phyloP scores from a whole-genome alignment of 1,140 invertebrate genomes.

The Alviniconcha marisindica region DNA sequence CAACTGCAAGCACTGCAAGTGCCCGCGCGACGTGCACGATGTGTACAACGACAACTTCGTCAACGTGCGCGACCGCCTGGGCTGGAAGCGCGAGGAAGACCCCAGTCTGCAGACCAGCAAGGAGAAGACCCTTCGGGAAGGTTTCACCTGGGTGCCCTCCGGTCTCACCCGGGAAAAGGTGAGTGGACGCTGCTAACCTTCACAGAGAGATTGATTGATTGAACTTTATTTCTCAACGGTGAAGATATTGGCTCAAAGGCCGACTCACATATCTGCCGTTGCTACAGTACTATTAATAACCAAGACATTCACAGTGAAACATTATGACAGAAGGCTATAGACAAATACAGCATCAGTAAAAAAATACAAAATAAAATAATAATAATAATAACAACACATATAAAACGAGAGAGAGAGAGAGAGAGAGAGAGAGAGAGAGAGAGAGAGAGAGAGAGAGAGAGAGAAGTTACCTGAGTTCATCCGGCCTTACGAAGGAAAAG shows the following conservation, averaged over 20 bases:
- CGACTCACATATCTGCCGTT: too few relatives aligned
- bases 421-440: too few relatives aligned
- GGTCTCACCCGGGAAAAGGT: slow-evolving; percentile 89
- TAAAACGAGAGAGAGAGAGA: slow-evolving; percentile 11
- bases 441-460: not conserved
- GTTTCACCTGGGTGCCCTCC: slow-evolving; percentile 98
- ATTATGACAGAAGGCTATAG: too few relatives aligned
- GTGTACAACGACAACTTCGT: slow-evolving; percentile 92
- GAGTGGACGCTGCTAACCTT: slow-evolving; percentile 17
- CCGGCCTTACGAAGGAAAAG: not conserved
- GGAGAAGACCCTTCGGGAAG: slow-evolving; percentile 80
- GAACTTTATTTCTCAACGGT: too few relatives aligned
- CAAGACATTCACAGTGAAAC: too few relatives aligned
- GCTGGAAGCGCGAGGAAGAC: slow-evolving; percentile 81
- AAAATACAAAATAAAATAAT: too few relatives aligned
- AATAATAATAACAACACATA: too few relatives aligned
- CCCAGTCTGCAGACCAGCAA: slow-evolving; percentile 68
- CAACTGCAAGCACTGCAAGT: slow-evolving; percentile 92
- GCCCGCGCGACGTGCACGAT: slow-evolving; percentile 89
- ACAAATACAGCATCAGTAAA: too few relatives aligned
- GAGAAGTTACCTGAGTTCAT: not conserved
- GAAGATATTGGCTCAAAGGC: too few relatives aligned
- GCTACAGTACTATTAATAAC: too few relatives aligned
- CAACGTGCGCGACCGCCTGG: slow-evolving; percentile 87
- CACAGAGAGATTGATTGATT: too few relatives aligned